These are phyloP conservation scores for Rhagophthalmus giganteus DNA, from an alignment of 2,888 invertebrate species.

Conservation along the genomic window DNA sequence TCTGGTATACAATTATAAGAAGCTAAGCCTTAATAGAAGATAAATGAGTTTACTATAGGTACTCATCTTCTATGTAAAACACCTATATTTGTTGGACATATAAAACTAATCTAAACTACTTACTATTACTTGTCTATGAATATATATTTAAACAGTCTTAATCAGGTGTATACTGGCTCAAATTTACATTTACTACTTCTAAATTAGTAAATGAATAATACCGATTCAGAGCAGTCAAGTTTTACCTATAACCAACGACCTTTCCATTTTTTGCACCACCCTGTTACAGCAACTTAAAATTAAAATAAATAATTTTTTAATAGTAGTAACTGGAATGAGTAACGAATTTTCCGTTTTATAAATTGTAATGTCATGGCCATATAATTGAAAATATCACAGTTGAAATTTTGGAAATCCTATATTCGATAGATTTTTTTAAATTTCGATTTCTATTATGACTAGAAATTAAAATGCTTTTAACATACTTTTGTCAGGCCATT, in stretches of 20 bases:
- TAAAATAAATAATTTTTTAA: conserved; percentile 27
- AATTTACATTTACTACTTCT: conserved; percentile 43
- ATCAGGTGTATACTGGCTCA: conserved; percentile 44
- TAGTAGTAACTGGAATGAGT: conserved; percentile 22
- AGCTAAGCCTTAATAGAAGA: conserved; percentile 22
- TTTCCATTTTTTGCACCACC: conserved; percentile 12
- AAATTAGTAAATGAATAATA: conserved; percentile 28
- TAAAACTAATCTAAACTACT: conserved; percentile 24
- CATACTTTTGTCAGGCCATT: conserved; percentile 16
- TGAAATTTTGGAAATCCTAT: conserved; percentile 41
- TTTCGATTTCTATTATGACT: conserved; percentile 40
- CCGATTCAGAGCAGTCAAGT: conserved; percentile 26
- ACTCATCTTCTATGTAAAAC: conserved; percentile 12
- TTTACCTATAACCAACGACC: conserved; percentile 14
- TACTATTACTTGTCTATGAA: conserved; percentile 27
- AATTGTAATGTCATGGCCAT: conserved; percentile 36
- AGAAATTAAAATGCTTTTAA: conserved; percentile 33
- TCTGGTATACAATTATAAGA: conserved; percentile 8
- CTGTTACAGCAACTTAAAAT: conserved; percentile 11
- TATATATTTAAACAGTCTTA: conserved; percentile 45
- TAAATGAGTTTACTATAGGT: conserved; percentile 11
- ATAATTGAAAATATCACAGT: conserved; percentile 47
- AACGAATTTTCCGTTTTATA: conserved; percentile 8
- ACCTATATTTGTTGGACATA: conserved; percentile 19
- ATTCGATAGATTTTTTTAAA: conserved; percentile 11